A percentile compares a stretch with the other conserved stretches of the same genome.
Evolutionary conservation across 2,888 invertebrate genomes (phyloP).

Genomic region (Enchytraeus crypticus): DNA sequence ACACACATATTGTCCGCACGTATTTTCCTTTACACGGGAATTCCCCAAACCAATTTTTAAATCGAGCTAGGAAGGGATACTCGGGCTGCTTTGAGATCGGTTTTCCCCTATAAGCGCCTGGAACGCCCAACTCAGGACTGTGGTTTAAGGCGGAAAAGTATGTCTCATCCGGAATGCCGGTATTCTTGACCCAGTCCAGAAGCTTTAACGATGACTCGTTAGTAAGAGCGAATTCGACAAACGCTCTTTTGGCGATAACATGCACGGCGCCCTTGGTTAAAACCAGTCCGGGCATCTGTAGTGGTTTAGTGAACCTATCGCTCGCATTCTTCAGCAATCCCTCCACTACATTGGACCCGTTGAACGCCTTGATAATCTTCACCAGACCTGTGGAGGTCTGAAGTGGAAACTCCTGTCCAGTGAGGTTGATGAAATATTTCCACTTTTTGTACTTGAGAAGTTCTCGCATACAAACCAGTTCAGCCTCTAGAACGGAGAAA

Average conservation of each 20-base stretch:
- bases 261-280: slow-evolving; percentile 26
- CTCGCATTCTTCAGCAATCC: slow-evolving; percentile 22
- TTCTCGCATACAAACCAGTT: slow-evolving; percentile 22
- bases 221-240: slow-evolving; percentile 23
- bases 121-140: slow-evolving; percentile 32
- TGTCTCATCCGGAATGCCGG: slow-evolving; percentile 35
- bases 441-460: slow-evolving; percentile 15
- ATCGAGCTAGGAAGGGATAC: neutral
- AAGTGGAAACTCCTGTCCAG: no score
- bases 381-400: slow-evolving; percentile 26
- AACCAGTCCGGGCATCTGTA: slow-evolving; percentile 17
- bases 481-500: slow-evolving; percentile 22
- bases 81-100: neutral
- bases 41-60: slow-evolving; percentile 15
- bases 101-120: slow-evolving; percentile 24
- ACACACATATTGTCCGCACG: slow-evolving; percentile 37
- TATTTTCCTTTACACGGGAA: slow-evolving; percentile 32
- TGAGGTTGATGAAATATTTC: no score
- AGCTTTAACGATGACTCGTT: slow-evolving; percentile 28
- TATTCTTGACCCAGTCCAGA: slow-evolving; percentile 34
- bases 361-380: slow-evolving; percentile 21
- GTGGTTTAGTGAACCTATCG: slow-evolving; percentile 10
- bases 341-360: slow-evolving; percentile 26
- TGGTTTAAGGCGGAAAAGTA: slow-evolving; percentile 36
- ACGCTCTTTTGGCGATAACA: slow-evolving; percentile 19